phyloP scores from a whole-genome alignment of 2,888 invertebrate species.

The Caenorhabditis sinica region DNA sequence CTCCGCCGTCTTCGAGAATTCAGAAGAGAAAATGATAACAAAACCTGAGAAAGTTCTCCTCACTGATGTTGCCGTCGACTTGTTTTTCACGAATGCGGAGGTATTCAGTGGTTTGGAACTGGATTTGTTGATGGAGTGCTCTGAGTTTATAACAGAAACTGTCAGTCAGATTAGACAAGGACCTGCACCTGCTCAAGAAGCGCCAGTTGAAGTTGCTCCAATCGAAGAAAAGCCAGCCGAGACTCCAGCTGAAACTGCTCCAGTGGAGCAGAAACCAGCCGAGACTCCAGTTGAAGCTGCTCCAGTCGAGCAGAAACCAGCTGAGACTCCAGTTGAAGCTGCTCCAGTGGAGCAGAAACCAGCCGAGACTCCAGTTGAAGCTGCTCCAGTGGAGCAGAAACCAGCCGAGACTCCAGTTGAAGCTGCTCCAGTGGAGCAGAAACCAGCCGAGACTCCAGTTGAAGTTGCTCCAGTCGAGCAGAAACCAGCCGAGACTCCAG shows the following conservation, averaged over 20 bases:
- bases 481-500: background rate
- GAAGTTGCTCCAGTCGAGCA: no score
- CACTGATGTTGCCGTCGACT: constrained; percentile 2
- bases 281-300: no score
- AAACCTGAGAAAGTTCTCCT: constrained; percentile 7
- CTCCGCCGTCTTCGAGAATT: no score
- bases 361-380: no score
- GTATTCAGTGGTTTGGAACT: background rate
- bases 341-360: no score
- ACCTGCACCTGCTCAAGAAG: background rate
- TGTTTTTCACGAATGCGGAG: constrained; percentile 31
- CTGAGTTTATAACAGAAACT: background rate
- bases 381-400: no score
- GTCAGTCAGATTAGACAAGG: background rate
- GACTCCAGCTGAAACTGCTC: constrained; percentile 4
- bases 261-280: constrained; percentile 39
- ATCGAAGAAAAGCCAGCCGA: no score
- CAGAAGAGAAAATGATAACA: no score
- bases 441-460: background rate
- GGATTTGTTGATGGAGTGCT: constrained; percentile 28
- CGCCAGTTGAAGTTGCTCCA: background rate
- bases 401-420: no score
- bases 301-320: no score
- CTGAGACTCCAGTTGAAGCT: no score
- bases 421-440: constrained; percentile 3